These are phyloP conservation scores for Meloidogyne hapla DNA, from an alignment of 1,140 invertebrate genomes.

Conservation along the genomic window DNA sequence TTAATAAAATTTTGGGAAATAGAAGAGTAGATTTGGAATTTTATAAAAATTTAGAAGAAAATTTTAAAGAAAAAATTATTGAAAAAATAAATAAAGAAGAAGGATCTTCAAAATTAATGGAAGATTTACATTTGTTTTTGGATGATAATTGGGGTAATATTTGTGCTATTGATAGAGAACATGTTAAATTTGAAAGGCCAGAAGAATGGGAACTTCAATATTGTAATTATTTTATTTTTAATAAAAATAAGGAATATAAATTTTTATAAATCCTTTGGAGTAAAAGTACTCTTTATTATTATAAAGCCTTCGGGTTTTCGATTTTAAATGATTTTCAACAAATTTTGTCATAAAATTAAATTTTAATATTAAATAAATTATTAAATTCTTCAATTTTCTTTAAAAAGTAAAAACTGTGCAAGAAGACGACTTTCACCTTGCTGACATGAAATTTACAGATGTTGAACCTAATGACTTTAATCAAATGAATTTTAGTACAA, in stretches of 20 bases:
- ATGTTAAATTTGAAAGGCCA: neutral
- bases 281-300: no score
- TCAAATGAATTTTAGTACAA: no score
- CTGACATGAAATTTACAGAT: no score
- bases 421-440: no score
- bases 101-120: neutral
- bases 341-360: no score
- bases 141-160: neutral
- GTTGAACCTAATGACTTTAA: no score
- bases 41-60: neutral
- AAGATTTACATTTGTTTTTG: neutral
- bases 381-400: no score
- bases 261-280: no score
- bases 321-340: no score
- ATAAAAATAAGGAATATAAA: neutral
- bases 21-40: neutral
- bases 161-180: neutral
- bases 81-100: neutral
- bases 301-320: no score
- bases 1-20: constrained; percentile 4
- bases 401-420: no score
- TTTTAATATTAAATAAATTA: no score
- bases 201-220: neutral
- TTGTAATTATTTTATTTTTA: neutral
- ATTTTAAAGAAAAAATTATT: neutral